These are phyloP conservation scores for Hecatera dysodea DNA, from an alignment of 2,888 invertebrate genomes.

Conservation along the genomic window DNA sequence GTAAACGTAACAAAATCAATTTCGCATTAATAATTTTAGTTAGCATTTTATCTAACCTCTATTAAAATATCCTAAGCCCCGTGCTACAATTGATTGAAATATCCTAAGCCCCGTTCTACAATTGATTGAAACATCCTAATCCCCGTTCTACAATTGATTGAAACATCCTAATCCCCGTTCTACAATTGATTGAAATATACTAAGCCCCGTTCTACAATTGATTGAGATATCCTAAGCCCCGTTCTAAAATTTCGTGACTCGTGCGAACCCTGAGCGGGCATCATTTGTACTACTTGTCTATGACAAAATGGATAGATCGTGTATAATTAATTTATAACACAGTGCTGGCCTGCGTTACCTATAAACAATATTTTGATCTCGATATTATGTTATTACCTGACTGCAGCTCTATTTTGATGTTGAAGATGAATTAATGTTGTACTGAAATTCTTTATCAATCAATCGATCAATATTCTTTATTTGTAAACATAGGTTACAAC, in stretches of 20 bases:
- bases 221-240: background rate
- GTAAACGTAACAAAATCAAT: too few relatives aligned
- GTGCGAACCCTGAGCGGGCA: slow-evolving; percentile 57
- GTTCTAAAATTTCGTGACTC: background rate
- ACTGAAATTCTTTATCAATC: too few relatives aligned
- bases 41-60: too few relatives aligned
- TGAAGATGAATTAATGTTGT: background rate
- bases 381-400: slow-evolving; percentile 6
- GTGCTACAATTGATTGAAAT: too few relatives aligned
- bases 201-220: background rate
- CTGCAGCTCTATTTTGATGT: slow-evolving; percentile 4
- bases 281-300: slow-evolving; percentile 68
- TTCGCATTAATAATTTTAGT: too few relatives aligned
- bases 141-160: too few relatives aligned
- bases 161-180: too few relatives aligned
- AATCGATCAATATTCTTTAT: too few relatives aligned
- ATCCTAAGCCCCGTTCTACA: too few relatives aligned
- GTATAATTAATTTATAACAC: slow-evolving; percentile 70
- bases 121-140: too few relatives aligned
- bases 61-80: background rate
- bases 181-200: background rate
- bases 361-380: slow-evolving; percentile 51
- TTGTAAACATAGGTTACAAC: too few relatives aligned
- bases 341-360: slow-evolving; percentile 39
- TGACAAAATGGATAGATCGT: slow-evolving; percentile 70